phyloP scores from a whole-genome alignment of 2,888 invertebrate species.

The Germaria angustata region DNA sequence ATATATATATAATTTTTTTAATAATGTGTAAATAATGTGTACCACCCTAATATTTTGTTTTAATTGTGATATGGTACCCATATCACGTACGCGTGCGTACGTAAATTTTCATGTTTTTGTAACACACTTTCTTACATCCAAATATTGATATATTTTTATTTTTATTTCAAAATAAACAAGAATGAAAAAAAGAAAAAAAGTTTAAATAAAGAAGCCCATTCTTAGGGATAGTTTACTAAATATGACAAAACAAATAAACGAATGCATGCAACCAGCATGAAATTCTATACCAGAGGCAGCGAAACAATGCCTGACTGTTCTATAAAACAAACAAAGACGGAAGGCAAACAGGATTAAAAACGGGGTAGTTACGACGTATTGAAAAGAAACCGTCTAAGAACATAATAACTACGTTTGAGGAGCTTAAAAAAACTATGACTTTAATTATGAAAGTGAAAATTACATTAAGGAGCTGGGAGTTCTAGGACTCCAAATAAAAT shows the following conservation, averaged over 20 bases:
- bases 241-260: slow-evolving; percentile 30
- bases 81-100: neutral
- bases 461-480: no score
- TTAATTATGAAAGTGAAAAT: no score
- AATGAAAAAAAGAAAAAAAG: neutral
- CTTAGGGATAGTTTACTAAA: neutral
- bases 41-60: neutral
- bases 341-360: neutral
- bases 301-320: neutral
- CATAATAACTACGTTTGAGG: neutral
- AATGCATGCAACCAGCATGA: slow-evolving; percentile 59
- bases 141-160: slow-evolving; percentile 20
- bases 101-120: no score
- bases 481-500: no score
- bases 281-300: slow-evolving; percentile 41
- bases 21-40: no score
- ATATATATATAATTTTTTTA: no score
- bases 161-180: slow-evolving; percentile 23
- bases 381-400: neutral
- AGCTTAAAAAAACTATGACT: no score
- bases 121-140: neutral
- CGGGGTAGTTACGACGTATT: neutral
- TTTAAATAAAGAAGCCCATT: slow-evolving; percentile 8
- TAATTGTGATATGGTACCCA: neutral
- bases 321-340: neutral